Conservation (phyloP, 53 echinoderm and acorn worm genomes). For the Crossaster papposus region DNA sequence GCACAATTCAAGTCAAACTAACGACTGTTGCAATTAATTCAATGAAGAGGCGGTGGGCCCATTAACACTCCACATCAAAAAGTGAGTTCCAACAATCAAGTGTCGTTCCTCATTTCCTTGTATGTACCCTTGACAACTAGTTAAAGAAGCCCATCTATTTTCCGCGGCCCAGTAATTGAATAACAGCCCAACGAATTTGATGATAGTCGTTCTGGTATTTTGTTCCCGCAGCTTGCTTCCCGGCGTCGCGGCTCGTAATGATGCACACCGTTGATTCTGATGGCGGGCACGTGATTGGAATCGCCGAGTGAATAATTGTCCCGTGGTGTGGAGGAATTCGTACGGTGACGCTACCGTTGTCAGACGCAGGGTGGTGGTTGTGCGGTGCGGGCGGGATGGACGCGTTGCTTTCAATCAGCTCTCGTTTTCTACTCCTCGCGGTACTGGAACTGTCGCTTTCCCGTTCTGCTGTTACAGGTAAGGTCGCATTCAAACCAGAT, state of each 20-base stretch:
- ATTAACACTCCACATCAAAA: neutral
- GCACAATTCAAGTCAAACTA: neutral
- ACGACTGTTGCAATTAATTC: neutral
- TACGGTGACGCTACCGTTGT: no score
- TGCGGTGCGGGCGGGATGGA: neutral
- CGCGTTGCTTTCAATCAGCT: neutral
- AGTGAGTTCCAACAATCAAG: neutral
- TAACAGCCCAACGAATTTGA: neutral
- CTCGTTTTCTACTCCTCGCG: neutral
- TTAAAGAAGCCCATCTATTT: neutral
- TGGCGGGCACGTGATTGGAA: conserved; percentile 2
- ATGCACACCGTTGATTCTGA: neutral
- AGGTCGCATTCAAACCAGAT: neutral
- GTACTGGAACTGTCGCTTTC: neutral
- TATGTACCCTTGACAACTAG: neutral
- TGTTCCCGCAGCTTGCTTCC: conserved; percentile 1
- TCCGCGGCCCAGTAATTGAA: neutral
- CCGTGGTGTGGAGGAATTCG: neutral
- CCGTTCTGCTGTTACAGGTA: conserved; percentile 6
- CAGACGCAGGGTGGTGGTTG: neutral
- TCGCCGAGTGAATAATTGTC: neutral
- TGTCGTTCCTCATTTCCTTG: neutral
- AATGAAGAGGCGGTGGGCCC: neutral
- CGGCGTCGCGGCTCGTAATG: neutral
- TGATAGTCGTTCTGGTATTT: neutral